Evolutionary conservation across 2,888 invertebrate species (phyloP).

Genomic region (Digitonthophagus gazella): DNA sequence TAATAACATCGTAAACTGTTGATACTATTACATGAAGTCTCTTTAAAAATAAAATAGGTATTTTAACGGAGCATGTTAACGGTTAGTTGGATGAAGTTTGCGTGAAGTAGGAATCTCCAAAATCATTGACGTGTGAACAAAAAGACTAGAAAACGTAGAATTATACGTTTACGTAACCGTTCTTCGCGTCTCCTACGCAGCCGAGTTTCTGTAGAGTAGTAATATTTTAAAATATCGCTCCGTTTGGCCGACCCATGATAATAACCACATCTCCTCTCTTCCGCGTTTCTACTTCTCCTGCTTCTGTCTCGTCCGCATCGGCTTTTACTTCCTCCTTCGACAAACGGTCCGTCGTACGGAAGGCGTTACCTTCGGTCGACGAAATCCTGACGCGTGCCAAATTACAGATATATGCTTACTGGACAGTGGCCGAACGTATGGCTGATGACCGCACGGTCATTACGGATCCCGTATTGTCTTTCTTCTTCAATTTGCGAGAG

Average conservation of each 20-base stretch:
- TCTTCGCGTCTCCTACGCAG: background rate
- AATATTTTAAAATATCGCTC: constrained; percentile 20
- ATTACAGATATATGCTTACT: constrained; percentile 30
- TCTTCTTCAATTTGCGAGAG: background rate
- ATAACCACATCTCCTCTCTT: constrained; percentile 27
- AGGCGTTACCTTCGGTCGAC: constrained; percentile 9
- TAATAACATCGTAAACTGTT: no score
- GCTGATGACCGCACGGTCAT: background rate
- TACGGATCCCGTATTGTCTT: background rate
- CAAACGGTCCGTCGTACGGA: constrained; percentile 1
- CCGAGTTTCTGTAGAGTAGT: no score
- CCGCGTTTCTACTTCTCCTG: constrained; percentile 26
- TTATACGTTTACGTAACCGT: background rate
- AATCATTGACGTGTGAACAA: background rate
- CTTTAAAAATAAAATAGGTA: no score
- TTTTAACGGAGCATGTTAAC: no score
- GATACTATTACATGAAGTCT: no score
- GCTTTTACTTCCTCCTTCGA: constrained; percentile 21
- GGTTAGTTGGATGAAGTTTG: no score
- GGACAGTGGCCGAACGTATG: constrained; percentile 22
- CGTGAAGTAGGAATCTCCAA: background rate
- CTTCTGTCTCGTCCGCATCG: background rate
- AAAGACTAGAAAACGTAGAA: background rate
- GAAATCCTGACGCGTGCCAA: constrained; percentile 29
- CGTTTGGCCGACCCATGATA: constrained; percentile 27